These are phyloP conservation scores for Triplophysa tibetana DNA, from an alignment of 2,113 vertebrate species.

Conservation along the genomic window DNA sequence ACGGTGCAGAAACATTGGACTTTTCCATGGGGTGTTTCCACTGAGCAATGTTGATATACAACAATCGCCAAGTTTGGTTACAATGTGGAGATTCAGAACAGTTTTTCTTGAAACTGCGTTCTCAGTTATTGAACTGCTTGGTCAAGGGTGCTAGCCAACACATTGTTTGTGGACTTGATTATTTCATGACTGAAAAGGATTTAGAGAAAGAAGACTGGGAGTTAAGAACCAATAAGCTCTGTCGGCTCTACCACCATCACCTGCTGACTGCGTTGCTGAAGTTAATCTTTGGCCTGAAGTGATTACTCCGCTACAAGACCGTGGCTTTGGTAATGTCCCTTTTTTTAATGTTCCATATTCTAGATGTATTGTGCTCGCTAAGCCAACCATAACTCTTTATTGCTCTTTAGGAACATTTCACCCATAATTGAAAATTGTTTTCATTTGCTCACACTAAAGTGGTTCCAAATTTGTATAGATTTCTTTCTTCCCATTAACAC, in stretches of 20 bases:
- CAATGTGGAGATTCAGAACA: constrained; percentile 36
- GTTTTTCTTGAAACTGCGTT: constrained; percentile 11
- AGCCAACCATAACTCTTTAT: not conserved
- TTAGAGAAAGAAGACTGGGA: not conserved
- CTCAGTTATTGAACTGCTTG: constrained; percentile 29
- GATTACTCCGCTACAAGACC: constrained; percentile 8
- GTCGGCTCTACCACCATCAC: constrained; percentile 5
- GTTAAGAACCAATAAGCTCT: constrained; percentile 16
- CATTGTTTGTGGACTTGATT: not conserved
- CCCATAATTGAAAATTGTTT: too few species aligned
- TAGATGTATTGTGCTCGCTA: not conserved
- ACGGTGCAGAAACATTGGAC: constrained; percentile 5
- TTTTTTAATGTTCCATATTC: not conserved
- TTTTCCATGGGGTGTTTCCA: constrained; percentile 1
- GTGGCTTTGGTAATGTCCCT: constrained; percentile 39
- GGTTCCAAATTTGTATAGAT: too few species aligned
- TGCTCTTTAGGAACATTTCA: too few species aligned
- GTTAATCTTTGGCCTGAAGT: constrained; percentile 23
- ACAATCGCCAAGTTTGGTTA: constrained; percentile 10
- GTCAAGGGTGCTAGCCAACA: constrained; percentile 40
- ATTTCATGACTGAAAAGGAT: constrained; percentile 27
- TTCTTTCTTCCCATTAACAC: too few species aligned
- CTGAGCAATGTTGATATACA: constrained; percentile 27
- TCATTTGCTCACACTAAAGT: too few species aligned
- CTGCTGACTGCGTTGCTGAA: constrained; percentile 45